phyloP scores from a whole-genome alignment of 2,888 invertebrate genomes.

The Microplitis manilae region DNA sequence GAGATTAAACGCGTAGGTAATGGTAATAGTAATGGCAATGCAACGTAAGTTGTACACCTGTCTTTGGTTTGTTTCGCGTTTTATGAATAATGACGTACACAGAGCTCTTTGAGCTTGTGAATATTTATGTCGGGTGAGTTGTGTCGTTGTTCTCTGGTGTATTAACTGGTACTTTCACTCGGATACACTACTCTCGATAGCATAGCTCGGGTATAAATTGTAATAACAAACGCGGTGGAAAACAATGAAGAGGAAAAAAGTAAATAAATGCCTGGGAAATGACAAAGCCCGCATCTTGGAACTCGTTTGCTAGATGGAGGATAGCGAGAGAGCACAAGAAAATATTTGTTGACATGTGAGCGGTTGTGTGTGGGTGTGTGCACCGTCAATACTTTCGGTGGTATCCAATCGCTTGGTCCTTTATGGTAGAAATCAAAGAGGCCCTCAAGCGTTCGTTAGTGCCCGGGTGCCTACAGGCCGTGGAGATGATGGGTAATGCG shows the following conservation, averaged over 20 bases:
- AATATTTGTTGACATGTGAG: slow-evolving; percentile 18
- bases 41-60: slow-evolving; percentile 18
- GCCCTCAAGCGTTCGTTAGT: slow-evolving; percentile 55
- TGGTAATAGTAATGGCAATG: not conserved
- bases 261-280: slow-evolving; percentile 2
- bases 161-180: not conserved
- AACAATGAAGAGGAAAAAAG: slow-evolving; percentile 2
- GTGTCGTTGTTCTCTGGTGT: not conserved
- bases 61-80: slow-evolving; percentile 19
- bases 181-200: not conserved
- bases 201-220: not conserved
- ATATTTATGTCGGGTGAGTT: slow-evolving; percentile 8
- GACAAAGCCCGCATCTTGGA: slow-evolving; percentile 22
- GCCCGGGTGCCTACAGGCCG: slow-evolving; percentile 42
- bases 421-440: slow-evolving; percentile 46
- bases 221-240: not conserved
- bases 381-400: slow-evolving; percentile 26
- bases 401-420: slow-evolving; percentile 38
- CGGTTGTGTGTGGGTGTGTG: not conserved
- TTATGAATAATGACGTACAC: slow-evolving; percentile 24
- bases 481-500: slow-evolving; percentile 53
- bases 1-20: not conserved
- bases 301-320: slow-evolving; percentile 19
- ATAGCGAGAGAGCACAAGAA: slow-evolving; percentile 10
- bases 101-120: slow-evolving; percentile 3